Conservation (phyloP, 2,888 invertebrate species). For the Scaptodrosophila latifasciaeformis region DNA sequence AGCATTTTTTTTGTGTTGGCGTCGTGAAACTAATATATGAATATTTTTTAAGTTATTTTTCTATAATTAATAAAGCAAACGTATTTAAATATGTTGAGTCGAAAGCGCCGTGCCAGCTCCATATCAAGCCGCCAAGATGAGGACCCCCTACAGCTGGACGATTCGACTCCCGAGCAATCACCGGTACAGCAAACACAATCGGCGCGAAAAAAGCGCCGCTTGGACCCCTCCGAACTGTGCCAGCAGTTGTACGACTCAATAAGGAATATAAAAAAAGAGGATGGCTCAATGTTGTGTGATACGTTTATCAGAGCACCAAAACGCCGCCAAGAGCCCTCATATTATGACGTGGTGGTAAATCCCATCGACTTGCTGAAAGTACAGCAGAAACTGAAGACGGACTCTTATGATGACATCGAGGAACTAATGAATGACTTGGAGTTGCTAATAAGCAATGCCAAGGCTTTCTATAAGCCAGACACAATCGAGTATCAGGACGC, state of each 20-base stretch:
- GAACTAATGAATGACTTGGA: slow-evolving; percentile 93
- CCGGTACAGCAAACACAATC: slow-evolving; percentile 64
- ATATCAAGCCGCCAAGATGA: slow-evolving; percentile 85
- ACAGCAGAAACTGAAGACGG: slow-evolving; percentile 97
- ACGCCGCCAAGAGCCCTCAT: slow-evolving; percentile 91
- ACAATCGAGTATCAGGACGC: slow-evolving; percentile 93
- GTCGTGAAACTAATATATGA: slow-evolving; percentile 21
- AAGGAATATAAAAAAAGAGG: slow-evolving; percentile 92
- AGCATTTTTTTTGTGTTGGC: slow-evolving; percentile 37
- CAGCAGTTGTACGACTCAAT: slow-evolving; percentile 95
- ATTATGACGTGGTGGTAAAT: slow-evolving; percentile 93
- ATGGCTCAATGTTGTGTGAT: slow-evolving; percentile 92
- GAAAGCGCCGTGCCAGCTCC: slow-evolving; percentile 88
- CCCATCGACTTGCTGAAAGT: slow-evolving; percentile 96
- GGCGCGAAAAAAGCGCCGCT: slow-evolving; percentile 60
- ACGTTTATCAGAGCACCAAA: slow-evolving; percentile 96
- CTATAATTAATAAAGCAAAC: not conserved
- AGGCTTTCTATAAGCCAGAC: slow-evolving; percentile 93
- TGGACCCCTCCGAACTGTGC: slow-evolving; percentile 83
- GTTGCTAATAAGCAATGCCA: slow-evolving; percentile 93
- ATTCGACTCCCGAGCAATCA: slow-evolving; percentile 76
- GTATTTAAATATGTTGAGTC: slow-evolving; percentile 79
- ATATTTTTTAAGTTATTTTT: not conserved
- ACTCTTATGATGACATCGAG: slow-evolving; percentile 95
- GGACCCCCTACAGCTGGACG: slow-evolving; percentile 81